Percentiles rank a stretch among this genome's conserved stretches.
These are phyloP conservation scores for Lipotes vexillifer DNA, from an alignment of 2,113 vertebrate species.

Conservation along the genomic window DNA sequence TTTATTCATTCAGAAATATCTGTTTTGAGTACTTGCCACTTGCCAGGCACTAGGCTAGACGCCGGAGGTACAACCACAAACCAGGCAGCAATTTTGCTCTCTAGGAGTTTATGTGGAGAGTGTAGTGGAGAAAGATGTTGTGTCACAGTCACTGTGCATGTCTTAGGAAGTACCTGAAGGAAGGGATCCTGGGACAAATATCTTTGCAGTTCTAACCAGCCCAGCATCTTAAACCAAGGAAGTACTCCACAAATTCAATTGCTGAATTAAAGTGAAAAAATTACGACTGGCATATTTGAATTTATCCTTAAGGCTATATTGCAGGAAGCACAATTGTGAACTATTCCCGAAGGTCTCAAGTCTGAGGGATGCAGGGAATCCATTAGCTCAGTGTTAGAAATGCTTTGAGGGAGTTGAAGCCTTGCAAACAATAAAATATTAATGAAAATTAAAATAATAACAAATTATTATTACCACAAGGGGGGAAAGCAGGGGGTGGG, in stretches of 20 bases:
- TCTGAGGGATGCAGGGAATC: background rate
- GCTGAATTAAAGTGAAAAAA: background rate
- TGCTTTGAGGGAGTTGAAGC: background rate
- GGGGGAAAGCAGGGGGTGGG: too few species aligned
- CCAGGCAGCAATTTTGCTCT: background rate
- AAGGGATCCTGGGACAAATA: background rate
- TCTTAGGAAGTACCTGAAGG: background rate
- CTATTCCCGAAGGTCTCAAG: background rate
- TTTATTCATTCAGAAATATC: background rate
- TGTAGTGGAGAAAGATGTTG: background rate
- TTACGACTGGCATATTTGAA: background rate
- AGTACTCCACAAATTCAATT: background rate
- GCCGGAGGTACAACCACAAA: background rate
- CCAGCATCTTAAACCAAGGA: background rate
- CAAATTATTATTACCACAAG: too few species aligned
- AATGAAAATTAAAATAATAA: background rate
- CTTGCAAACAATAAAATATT: background rate
- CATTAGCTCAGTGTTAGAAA: background rate
- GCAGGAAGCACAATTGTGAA: background rate
- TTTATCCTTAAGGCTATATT: background rate
- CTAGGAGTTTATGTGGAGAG: background rate
- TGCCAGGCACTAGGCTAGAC: background rate
- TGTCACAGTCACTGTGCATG: background rate
- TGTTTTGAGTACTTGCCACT: background rate
- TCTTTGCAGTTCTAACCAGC: background rate